Evolutionary conservation across 64 coral and sea anemone species (phyloP).

Genomic region (Montipora foliosa): DNA sequence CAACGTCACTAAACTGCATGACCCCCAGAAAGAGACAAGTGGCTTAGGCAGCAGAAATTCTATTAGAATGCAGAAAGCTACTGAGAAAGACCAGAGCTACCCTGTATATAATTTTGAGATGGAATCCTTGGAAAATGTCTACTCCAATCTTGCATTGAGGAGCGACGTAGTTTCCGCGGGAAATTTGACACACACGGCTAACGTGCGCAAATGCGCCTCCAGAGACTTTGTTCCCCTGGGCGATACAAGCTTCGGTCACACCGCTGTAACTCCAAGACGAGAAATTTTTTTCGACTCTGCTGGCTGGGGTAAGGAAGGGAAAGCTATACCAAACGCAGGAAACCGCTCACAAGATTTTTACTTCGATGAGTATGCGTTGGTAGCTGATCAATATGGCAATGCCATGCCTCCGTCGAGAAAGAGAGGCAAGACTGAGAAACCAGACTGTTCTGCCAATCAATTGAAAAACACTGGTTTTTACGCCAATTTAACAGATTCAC

Average conservation of each 20-base stretch:
- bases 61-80: neutral
- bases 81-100: neutral
- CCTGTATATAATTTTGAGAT: conserved; percentile 12
- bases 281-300: neutral
- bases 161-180: neutral
- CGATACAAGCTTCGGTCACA: neutral
- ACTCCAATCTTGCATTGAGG: neutral
- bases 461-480: neutral
- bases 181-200: neutral
- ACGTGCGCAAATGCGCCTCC: neutral
- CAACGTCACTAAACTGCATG: neutral
- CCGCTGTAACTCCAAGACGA: neutral
- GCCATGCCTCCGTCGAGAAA: neutral
- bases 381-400: neutral
- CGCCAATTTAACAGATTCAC: neutral
- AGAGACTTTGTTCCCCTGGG: neutral
- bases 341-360: neutral
- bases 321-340: neutral
- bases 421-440: neutral
- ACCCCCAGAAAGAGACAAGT: neutral
- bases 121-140: neutral
- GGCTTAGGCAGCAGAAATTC: neutral
- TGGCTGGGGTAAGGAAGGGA: neutral
- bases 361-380: neutral
- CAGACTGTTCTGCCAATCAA: neutral